Evolutionary conservation across 2,888 invertebrate genomes (phyloP), one percentile per base, ranked within the genome.

Genomic region (Erpobdella octoculata): DNA sequence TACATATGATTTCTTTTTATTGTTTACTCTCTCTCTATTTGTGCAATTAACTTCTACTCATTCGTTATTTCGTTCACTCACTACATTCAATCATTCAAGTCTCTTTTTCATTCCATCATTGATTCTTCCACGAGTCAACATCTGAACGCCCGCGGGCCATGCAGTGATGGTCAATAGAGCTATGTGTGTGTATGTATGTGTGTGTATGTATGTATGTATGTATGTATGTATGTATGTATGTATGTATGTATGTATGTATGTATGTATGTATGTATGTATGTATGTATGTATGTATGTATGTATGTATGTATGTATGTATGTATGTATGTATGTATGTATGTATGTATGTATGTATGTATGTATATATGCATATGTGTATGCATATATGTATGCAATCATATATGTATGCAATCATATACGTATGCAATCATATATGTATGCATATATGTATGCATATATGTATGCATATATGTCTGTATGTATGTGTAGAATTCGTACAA

Each of bases 111-210:
- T 4, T 53, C 15, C 53, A 53, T 53, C 53, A 53, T 53, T n/a
- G 53, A 53, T 53, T 53, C 53, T 53, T 5, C n/a, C 28, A 4
- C 53, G 21, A 53, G 21, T 53, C 53, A 28, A 53, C 53, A 53
- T 53, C 53, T 53, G 53, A 53, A n/a, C 53, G 53, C 53, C 53
- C 53, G 53, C 53, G 53, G 53, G 53, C 53, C 53, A 53, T 53
- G 53, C 53, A 28, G 21, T 28, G 53, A 25, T 21, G 21, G 8
- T 53, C 53, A 21, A 12, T 53, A 28, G 5, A 28, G 9, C 9
- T 1, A 25, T 53, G 53, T 53, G 53, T 6, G 53, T 15, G 6
- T 53, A 28, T 28, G n/a, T n/a, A n/a, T n/a, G n/a, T n/a, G n/a
- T n/a, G n/a, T n/a, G n/a, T n/a, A n/a, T n/a, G n/a, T n/a, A n/a